Evolutionary conservation across 2,888 invertebrate genomes (phyloP).

Genomic region (Polydesmus complanatus): DNA sequence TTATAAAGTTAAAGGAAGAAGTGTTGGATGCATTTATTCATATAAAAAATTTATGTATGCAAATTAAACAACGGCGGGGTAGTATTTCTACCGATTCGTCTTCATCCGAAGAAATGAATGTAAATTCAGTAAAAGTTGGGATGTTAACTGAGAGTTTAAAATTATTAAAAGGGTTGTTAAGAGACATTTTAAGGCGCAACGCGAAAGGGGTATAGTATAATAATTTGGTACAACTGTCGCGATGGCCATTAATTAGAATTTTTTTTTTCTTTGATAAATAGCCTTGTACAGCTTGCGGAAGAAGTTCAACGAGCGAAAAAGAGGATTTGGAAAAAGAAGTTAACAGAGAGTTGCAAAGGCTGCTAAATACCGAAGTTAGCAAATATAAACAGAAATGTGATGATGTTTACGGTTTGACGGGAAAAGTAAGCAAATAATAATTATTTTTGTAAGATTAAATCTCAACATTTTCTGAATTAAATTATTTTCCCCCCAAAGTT

Average conservation of each 20-base stretch:
- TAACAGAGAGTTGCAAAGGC: constrained; percentile 14
- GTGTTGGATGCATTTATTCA: constrained; percentile 35
- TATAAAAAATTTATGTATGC: constrained; percentile 33
- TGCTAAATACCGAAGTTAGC: constrained; percentile 12
- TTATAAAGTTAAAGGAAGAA: constrained; percentile 35
- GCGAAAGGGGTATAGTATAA: constrained; percentile 20
- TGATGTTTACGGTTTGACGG: not conserved
- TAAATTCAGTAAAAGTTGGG: constrained; percentile 21
- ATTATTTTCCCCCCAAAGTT: constrained; percentile 25
- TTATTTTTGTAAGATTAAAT: not conserved
- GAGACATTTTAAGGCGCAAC: constrained; percentile 22
- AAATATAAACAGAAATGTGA: constrained; percentile 12
- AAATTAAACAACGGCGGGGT: constrained; percentile 25
- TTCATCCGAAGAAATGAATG: constrained; percentile 22
- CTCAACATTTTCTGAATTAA: not conserved
- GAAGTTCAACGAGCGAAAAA: constrained; percentile 20
- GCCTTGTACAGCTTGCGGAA: constrained; percentile 23
- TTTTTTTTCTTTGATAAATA: constrained; percentile 6
- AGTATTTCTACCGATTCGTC: constrained; percentile 21
- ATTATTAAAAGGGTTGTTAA: constrained; percentile 27
- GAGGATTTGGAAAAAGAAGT: constrained; percentile 21
- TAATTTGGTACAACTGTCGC: not conserved
- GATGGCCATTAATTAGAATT: not conserved
- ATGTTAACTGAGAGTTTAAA: constrained; percentile 24
- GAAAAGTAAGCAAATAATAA: not conserved